A percentile compares a stretch with the other conserved stretches of the same genome.
These are phyloP conservation scores for Torymus auratus DNA, from an alignment of 2,888 invertebrate genomes.

Conservation along the genomic window DNA sequence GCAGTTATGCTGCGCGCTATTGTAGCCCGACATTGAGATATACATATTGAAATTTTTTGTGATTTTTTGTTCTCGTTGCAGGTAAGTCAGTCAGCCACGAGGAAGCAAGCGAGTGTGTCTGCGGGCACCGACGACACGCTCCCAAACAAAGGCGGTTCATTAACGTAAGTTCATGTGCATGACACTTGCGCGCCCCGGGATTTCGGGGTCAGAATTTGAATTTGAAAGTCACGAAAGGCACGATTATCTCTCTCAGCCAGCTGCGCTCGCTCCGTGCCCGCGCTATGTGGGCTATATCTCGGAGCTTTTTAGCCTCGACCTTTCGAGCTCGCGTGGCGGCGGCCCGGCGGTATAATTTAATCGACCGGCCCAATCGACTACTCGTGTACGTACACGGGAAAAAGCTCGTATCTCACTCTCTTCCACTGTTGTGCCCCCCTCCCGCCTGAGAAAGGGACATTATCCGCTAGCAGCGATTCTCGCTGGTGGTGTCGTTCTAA, in stretches of 20 bases:
- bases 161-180: constrained; percentile 50
- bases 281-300: constrained; percentile 52
- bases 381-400: no score
- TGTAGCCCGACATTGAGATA: constrained; percentile 18
- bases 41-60: constrained; percentile 31
- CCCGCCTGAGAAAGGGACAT: constrained; percentile 26
- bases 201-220: constrained; percentile 58
- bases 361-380: constrained; percentile 31
- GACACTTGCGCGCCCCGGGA: constrained; percentile 44
- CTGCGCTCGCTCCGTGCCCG: neutral
- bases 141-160: constrained; percentile 46
- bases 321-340: neutral
- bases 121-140: neutral
- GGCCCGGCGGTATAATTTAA: constrained; percentile 34
- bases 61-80: constrained; percentile 11
- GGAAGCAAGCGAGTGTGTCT: neutral
- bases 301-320: neutral
- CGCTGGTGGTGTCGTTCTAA: constrained; percentile 32
- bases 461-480: constrained; percentile 13
- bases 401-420: no score
- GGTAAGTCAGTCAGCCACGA: constrained; percentile 19
- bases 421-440: neutral
- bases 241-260: constrained; percentile 19
- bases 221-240: constrained; percentile 52
- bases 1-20: neutral